phyloP scores from a whole-genome alignment of 1,140 invertebrate genomes.

The Atopsyche davidsoni region DNA sequence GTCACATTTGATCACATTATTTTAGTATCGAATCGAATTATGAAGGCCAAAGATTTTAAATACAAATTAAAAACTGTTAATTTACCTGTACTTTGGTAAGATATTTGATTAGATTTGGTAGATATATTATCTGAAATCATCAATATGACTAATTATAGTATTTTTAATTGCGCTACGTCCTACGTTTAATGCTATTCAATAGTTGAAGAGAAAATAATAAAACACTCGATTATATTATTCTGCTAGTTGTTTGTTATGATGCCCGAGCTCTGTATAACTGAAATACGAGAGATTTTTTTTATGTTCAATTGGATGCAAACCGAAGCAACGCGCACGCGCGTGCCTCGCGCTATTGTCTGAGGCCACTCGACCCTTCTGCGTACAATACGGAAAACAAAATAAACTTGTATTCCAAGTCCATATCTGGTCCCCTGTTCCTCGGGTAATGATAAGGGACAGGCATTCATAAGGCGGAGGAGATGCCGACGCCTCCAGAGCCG shows the following conservation, averaged over 20 bases:
- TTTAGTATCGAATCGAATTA: too few species aligned
- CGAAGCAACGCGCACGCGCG: neutral
- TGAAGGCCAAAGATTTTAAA: too few species aligned
- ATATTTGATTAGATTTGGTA: too few species aligned
- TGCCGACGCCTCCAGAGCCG: constrained; percentile 19
- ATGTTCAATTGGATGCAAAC: neutral
- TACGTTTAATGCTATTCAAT: too few species aligned
- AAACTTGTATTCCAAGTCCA: constrained; percentile 17
- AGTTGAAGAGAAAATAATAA: too few species aligned
- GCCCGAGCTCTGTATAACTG: constrained; percentile 1
- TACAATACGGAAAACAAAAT: constrained; percentile 9
- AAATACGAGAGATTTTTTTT: constrained; percentile 3
- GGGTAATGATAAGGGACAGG: constrained; percentile 28
- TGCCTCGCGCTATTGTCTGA: constrained; percentile 6
- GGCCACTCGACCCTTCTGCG: constrained; percentile 13
- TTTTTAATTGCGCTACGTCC: too few species aligned
- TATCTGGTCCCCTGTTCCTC: constrained; percentile 18
- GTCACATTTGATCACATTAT: too few species aligned
- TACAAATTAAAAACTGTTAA: too few species aligned
- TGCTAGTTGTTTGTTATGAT: constrained; percentile 11
- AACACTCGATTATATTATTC: too few species aligned
- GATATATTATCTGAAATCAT: too few species aligned
- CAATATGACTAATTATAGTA: too few species aligned
- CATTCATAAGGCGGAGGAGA: constrained; percentile 24
- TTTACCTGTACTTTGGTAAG: too few species aligned